Evolutionary conservation across 1,140 invertebrate genomes (phyloP), one percentile per base, ranked within the genome.

Genomic region (Polypedilum pembai): DNA sequence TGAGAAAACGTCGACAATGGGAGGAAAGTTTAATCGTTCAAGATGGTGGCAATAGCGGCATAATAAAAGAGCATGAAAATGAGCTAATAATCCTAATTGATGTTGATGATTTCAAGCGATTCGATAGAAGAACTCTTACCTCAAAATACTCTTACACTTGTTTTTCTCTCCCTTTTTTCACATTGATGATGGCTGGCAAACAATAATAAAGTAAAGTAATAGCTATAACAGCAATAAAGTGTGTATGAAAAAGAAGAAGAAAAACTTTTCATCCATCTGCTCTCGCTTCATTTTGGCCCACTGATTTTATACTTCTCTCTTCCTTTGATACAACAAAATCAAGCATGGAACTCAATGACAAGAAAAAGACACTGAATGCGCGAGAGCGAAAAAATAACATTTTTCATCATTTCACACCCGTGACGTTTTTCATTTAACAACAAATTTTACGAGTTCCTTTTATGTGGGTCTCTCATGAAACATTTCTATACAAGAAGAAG

Each of bases 31-130:
- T 56, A 56, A 56, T 56, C 45, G 45, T 15, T n/a, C 45, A 56
- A 56, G 45, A 56, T 56, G 45, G 12, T 56, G 45, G 45, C n/a
- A 33, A 1, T n/a, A 12, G 45, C 12, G 4, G 45, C n/a, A 56
- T 56, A 56, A 56, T 56, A 56, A 66, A 69, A 69, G 17, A 18
- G 65, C 8, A 69, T 69, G 20, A 69, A 21, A 69, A 69, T 21
- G 65, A 69, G 65, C 65, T 69, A 69, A 69, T 69, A 69, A 69
- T 69, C 65, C 65, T 69, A 69, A 69, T 69, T 69, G 17, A 69
- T 69, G 65, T 21, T 10, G 65, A 69, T 69, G 65, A 69, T 69
- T 69, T 69, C 65, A 20, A 66, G n/a, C n/a, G 24, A 33, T 33
- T 33, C 24, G 24, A 33, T 33, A 5, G 24, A 33, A 33, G 24